phyloP scores from a whole-genome alignment of 2,113 vertebrate species.

The Xiphophorus maculatus region DNA sequence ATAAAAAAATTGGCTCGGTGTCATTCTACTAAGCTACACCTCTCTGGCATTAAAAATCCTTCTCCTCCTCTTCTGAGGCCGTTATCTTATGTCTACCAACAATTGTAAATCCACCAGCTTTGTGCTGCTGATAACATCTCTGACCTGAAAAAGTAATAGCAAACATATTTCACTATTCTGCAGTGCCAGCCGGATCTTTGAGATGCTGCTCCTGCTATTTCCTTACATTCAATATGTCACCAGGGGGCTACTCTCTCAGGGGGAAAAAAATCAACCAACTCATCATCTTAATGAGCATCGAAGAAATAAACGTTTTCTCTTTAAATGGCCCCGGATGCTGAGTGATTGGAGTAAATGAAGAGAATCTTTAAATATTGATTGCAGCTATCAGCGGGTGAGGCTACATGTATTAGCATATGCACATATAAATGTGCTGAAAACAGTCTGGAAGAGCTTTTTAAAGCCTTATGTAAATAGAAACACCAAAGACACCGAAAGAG shows the following conservation, averaged over 20 bases:
- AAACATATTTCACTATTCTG: constrained; percentile 8
- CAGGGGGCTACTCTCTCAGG: constrained; percentile 10
- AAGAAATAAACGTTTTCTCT: constrained; percentile 16
- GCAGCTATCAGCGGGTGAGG: constrained; percentile 8
- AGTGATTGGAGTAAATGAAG: constrained; percentile 19
- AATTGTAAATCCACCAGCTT: constrained; percentile 43
- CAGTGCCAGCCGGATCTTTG: not conserved
- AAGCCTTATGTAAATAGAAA: constrained; percentile 20
- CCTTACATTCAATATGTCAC: constrained; percentile 12
- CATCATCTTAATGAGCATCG: constrained; percentile 29
- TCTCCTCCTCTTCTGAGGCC: constrained; percentile 8
- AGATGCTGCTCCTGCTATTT: not conserved
- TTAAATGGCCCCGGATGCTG: constrained; percentile 12
- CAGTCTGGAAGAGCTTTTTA: constrained; percentile 5
- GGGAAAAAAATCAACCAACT: constrained; percentile 21
- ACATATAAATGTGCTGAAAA: constrained; percentile 31
- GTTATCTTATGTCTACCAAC: constrained; percentile 22
- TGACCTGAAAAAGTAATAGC: constrained; percentile 16
- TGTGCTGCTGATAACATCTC: constrained; percentile 27
- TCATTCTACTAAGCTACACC: constrained; percentile 23
- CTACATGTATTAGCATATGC: constrained; percentile 11
- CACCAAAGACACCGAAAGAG: constrained; percentile 34
- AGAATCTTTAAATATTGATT: constrained; percentile 55
- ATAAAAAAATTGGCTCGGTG: constrained; percentile 28
- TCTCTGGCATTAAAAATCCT: constrained; percentile 23